phyloP scores from a whole-genome alignment of 1,140 invertebrate genomes.

The Drosophila busckii region DNA sequence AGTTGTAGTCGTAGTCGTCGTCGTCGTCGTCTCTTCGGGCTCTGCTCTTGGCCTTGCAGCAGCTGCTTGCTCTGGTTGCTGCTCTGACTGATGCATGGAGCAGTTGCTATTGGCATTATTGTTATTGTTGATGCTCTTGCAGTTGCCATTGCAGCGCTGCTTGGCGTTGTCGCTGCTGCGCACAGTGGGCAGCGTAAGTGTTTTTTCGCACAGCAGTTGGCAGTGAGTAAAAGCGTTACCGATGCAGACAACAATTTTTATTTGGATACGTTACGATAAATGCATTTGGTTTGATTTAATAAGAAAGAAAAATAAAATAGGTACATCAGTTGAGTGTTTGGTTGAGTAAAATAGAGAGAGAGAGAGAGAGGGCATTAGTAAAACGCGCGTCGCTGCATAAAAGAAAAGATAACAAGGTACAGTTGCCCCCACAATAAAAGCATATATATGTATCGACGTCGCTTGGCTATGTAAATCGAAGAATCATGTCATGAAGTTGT shows the following conservation, averaged over 20 bases:
- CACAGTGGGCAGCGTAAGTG: conserved; percentile 31
- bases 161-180: conserved; percentile 11
- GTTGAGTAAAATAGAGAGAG: conserved; percentile 25
- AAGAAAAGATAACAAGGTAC: conserved; percentile 21
- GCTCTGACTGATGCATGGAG: conserved; percentile 36
- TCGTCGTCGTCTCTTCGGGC: background rate
- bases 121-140: conserved; percentile 68
- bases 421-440: conserved; percentile 9
- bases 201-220: conserved; percentile 69
- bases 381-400: conserved; percentile 12
- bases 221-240: conserved; percentile 69
- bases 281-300: conserved; percentile 35
- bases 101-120: conserved; percentile 56
- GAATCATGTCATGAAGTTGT: conserved; percentile 41
- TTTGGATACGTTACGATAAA: conserved; percentile 25
- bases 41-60: background rate
- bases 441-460: background rate
- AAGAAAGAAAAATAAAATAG: conserved; percentile 67
- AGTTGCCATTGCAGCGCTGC: conserved; percentile 58
- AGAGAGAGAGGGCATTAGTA: no score
- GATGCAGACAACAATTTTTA: conserved; percentile 53
- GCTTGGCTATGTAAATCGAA: conserved; percentile 67
- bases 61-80: conserved; percentile 3
- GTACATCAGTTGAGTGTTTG: conserved; percentile 56
- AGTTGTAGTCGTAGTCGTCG: conserved; percentile 2